These are phyloP conservation scores for Amyelois transitella DNA, from an alignment of 1,140 invertebrate genomes.

Conservation along the genomic window DNA sequence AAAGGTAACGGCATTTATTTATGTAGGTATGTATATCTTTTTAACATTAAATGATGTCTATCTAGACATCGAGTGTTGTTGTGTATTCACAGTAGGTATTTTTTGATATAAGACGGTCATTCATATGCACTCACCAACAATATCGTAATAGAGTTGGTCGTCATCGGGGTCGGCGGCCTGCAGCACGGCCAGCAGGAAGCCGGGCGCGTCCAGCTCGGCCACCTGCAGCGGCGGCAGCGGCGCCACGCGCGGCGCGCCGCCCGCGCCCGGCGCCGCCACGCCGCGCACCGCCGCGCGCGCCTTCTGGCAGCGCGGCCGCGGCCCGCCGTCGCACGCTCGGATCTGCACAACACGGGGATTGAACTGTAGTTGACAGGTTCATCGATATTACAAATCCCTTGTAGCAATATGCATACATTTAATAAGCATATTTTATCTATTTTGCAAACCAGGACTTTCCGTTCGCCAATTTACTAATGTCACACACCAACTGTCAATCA, in stretches of 20 bases:
- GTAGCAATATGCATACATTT: too few relatives aligned
- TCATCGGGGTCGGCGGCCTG: constrained; percentile 89
- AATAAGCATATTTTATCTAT: too few relatives aligned
- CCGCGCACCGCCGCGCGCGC: constrained; percentile 83
- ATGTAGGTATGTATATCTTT: too few relatives aligned
- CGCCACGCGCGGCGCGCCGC: constrained; percentile 78
- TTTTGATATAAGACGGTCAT: too few relatives aligned
- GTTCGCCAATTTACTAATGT: too few relatives aligned
- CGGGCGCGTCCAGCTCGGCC: constrained; percentile 89
- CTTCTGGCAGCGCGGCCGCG: constrained; percentile 79
- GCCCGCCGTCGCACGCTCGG: constrained; percentile 86
- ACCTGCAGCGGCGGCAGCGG: constrained; percentile 81
- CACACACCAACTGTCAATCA: too few relatives aligned
- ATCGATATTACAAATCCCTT: too few relatives aligned
- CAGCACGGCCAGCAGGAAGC: constrained; percentile 87
- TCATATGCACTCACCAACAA: constrained; percentile 88
- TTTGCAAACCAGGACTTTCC: too few relatives aligned
- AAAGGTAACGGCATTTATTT: neutral
- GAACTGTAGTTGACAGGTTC: too few relatives aligned
- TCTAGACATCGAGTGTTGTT: too few relatives aligned
- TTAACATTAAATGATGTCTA: too few relatives aligned
- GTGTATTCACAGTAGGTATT: too few relatives aligned
- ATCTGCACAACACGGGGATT: constrained; percentile 75
- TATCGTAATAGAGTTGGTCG: constrained; percentile 92
- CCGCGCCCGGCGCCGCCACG: constrained; percentile 75